Evolutionary conservation across 2,113 vertebrate species (phyloP).

Genomic region (Vulpes lagopus): DNA sequence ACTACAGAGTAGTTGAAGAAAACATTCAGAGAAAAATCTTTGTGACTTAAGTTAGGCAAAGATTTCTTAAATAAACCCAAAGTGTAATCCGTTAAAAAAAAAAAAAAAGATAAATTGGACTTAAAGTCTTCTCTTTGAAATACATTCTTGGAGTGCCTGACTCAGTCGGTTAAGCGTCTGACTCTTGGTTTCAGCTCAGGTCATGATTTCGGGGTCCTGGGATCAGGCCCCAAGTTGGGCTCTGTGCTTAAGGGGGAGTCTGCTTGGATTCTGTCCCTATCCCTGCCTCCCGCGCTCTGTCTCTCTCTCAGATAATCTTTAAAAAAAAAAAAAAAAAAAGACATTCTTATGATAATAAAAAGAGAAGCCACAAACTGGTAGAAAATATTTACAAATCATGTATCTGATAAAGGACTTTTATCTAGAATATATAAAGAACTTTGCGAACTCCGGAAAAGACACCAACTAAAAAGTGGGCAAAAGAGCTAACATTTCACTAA

Average conservation of each 20-base stretch:
- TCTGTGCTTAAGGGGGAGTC: background rate
- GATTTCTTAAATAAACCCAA: constrained; percentile 4
- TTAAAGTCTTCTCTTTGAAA: background rate
- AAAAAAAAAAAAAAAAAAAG: background rate
- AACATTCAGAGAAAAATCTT: background rate
- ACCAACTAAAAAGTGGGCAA: background rate
- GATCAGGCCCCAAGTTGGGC: background rate
- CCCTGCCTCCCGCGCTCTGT: background rate
- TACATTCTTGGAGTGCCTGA: background rate
- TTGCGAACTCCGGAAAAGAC: background rate
- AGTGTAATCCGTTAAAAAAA: background rate
- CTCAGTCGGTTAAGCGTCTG: background rate
- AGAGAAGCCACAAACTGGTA: background rate
- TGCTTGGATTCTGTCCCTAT: background rate
- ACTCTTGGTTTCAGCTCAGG: background rate
- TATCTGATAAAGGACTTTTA: background rate
- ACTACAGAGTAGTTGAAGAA: background rate
- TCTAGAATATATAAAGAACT: background rate
- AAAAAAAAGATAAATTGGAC: background rate
- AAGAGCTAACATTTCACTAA: background rate
- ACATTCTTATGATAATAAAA: background rate
- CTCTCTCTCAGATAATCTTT: background rate
- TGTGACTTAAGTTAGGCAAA: constrained; percentile 1
- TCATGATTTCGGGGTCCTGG: background rate
- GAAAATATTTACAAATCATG: background rate